Conservation (phyloP, 1,140 invertebrate genomes). For the Dufourea novaeangliae region DNA sequence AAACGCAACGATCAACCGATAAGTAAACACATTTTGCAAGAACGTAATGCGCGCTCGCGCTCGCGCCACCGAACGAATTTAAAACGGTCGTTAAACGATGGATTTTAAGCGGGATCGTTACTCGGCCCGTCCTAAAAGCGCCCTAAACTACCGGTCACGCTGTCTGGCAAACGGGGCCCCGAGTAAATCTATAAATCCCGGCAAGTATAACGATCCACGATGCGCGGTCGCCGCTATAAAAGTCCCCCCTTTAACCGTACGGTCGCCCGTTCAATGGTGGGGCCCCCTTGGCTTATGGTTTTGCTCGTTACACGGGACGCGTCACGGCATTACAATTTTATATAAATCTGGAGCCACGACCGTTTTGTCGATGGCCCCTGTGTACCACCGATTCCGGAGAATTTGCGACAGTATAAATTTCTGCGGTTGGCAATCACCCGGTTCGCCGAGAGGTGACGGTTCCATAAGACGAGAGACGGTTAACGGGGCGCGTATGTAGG, state of each 20-base stretch:
- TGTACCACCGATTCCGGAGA: constrained; percentile 63
- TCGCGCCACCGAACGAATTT: constrained; percentile 57
- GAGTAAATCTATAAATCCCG: constrained; percentile 66
- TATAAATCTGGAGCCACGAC: constrained; percentile 67
- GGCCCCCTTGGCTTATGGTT: constrained; percentile 45
- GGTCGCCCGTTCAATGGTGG: constrained; percentile 42
- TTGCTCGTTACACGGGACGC: constrained; percentile 60
- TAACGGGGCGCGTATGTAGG: not conserved
- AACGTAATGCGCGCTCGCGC: constrained; percentile 14
- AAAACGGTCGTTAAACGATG: constrained; percentile 67
- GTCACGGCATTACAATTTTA: constrained; percentile 63
- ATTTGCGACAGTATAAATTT: constrained; percentile 74
- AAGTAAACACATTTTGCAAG: constrained; percentile 36
- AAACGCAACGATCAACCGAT: constrained; percentile 9
- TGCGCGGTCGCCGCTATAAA: constrained; percentile 61
- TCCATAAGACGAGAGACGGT: not conserved
- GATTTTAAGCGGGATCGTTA: constrained; percentile 65
- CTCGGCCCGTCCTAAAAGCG: constrained; percentile 57
- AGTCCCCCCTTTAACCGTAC: constrained; percentile 51
- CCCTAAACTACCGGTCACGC: constrained; percentile 57
- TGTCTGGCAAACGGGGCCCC: constrained; percentile 20
- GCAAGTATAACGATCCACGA: constrained; percentile 66
- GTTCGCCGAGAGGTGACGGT: not conserved
- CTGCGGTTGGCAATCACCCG: constrained; percentile 45
- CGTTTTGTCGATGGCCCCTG: constrained; percentile 55